Conservation (phyloP, 2,113 vertebrate genomes). For the Antennarius striatus region DNA sequence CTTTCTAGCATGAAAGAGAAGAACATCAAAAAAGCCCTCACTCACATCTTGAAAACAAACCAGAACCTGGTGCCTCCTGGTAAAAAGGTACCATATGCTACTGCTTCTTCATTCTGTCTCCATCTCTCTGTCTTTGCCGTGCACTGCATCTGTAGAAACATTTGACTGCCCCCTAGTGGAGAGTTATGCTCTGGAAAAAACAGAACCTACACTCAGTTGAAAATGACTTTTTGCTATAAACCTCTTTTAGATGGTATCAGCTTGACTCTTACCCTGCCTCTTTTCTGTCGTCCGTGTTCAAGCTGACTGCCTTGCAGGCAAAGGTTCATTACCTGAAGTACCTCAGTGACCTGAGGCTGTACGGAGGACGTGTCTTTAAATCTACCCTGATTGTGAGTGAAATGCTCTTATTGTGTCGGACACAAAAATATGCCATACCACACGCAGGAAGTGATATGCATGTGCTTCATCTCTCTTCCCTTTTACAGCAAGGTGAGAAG, state of each 20-base stretch:
- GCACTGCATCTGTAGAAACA: conserved; percentile 21
- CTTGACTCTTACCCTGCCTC: background rate
- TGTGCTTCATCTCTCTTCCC: conserved; percentile 1
- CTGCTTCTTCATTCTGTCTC: background rate
- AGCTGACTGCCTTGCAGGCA: conserved; percentile 97
- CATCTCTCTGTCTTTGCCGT: background rate
- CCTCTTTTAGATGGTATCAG: background rate
- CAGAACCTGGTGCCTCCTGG: conserved; percentile 98
- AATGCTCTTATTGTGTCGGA: background rate
- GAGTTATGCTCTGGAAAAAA: conserved; percentile 5
- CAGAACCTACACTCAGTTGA: background rate
- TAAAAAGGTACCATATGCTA: conserved; percentile 86
- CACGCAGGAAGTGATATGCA: too few species aligned
- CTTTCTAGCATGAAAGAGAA: conserved; percentile 99
- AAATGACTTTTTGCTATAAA: background rate
- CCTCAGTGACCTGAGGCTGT: conserved; percentile 94
- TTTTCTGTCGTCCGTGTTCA: conserved; percentile 28
- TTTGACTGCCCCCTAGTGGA: conserved; percentile 55
- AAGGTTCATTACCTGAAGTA: conserved; percentile 99
- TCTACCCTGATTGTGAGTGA: conserved; percentile 90
- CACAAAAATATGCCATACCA: background rate
- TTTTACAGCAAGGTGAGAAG: conserved; percentile 92
- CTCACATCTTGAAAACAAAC: conserved; percentile 98
- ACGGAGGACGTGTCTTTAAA: conserved; percentile 96
- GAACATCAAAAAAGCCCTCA: conserved; percentile 99